Conservation (phyloP, 2,113 vertebrate species). For the Phalacrocorax pelagicus region DNA sequence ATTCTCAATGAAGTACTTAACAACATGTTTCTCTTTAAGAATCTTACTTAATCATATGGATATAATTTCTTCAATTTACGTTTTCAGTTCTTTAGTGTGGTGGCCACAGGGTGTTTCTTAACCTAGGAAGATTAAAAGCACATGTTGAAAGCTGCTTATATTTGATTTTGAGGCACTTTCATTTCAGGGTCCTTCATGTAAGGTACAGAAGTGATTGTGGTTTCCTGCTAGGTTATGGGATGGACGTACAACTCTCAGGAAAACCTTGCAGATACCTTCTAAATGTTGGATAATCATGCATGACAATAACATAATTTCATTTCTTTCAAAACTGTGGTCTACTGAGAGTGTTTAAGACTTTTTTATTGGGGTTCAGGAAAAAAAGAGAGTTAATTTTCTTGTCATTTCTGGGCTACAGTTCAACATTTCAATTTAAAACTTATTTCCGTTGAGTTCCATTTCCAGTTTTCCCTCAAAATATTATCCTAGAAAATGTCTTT, state of each 20-base stretch:
- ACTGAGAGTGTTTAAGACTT: slow-evolving; percentile 44
- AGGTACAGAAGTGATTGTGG: slow-evolving; percentile 82
- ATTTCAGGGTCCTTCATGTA: slow-evolving; percentile 64
- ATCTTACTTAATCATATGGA: slow-evolving; percentile 87
- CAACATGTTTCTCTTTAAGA: slow-evolving; percentile 82
- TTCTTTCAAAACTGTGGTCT: slow-evolving; percentile 56
- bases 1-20: slow-evolving; percentile 82
- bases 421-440: slow-evolving; percentile 63
- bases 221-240: slow-evolving; percentile 74
- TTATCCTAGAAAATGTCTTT: slow-evolving; percentile 47
- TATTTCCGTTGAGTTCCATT: slow-evolving; percentile 48
- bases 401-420: slow-evolving; percentile 68
- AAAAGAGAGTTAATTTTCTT: slow-evolving; percentile 54
- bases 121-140: slow-evolving; percentile 84
- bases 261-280: slow-evolving; percentile 59
- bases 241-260: slow-evolving; percentile 52
- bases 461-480: slow-evolving; percentile 63
- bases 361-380: slow-evolving; percentile 51
- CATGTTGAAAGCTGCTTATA: slow-evolving; percentile 77
- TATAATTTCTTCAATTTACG: slow-evolving; percentile 86
- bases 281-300: slow-evolving; percentile 61
- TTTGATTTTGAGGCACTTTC: slow-evolving; percentile 71
- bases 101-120: slow-evolving; percentile 83
- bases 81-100: slow-evolving; percentile 82
- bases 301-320: slow-evolving; percentile 65